A percentile compares a stretch with the other conserved stretches of the same genome.
These are phyloP conservation scores for Oreortyx pictus DNA, from an alignment of 2,797 vertebrate genomes.

Conservation along the genomic window DNA sequence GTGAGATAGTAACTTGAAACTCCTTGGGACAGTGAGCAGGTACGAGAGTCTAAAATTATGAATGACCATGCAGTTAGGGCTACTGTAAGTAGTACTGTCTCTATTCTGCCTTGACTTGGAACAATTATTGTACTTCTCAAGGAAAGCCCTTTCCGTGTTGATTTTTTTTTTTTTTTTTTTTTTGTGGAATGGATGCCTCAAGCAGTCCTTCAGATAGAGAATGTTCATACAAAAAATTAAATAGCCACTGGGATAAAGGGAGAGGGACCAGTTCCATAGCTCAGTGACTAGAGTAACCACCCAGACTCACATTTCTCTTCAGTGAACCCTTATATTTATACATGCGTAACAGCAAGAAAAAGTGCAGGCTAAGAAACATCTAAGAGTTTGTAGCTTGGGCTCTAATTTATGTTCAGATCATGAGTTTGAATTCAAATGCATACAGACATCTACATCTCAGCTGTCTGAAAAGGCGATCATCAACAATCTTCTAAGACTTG, in stretches of 20 bases:
- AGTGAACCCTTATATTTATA: not conserved
- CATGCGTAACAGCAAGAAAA: not conserved
- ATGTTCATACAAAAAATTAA: not conserved
- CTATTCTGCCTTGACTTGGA: not conserved
- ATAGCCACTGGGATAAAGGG: not conserved
- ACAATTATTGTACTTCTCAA: not conserved
- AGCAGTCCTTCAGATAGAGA: not conserved
- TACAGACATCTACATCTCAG: not conserved
- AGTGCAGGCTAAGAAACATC: not conserved
- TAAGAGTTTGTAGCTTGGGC: not conserved
- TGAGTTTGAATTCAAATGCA: not conserved
- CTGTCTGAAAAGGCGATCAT: not conserved
- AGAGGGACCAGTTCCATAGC: accelerated
- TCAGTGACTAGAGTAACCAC: not conserved
- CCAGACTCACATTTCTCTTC: not conserved
- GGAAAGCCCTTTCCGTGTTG: not conserved
- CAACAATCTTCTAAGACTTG: not conserved
- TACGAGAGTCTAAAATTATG: not conserved
- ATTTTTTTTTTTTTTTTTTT: not conserved
- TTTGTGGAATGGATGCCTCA: not conserved
- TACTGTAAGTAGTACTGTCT: not conserved
- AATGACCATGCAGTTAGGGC: not conserved
- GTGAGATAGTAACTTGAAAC: not conserved
- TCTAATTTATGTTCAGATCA: not conserved
- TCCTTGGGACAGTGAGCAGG: not conserved